A percentile compares a stretch with the other conserved stretches of the same genome.
phyloP scores from a whole-genome alignment of 2,888 invertebrate species.

The Strigamia crassipes region DNA sequence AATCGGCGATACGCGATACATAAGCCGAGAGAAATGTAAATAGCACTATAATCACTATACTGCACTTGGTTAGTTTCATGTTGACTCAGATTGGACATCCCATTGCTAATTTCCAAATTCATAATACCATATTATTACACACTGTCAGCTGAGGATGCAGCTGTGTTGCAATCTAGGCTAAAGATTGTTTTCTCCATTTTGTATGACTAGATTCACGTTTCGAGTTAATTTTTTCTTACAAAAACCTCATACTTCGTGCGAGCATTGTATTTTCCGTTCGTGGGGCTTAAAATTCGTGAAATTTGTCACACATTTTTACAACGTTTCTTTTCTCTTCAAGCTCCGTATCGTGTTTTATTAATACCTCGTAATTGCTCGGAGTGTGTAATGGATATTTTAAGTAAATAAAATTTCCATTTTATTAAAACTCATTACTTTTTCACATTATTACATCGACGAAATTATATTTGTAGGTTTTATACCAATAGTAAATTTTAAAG shows the following conservation, averaged over 20 bases:
- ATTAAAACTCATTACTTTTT: too few species aligned
- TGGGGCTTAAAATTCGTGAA: not conserved
- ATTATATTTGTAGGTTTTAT: too few species aligned
- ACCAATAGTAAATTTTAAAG: too few species aligned
- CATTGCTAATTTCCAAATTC: not conserved
- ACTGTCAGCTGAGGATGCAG: not conserved
- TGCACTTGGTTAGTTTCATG: slow-evolving; percentile 70
- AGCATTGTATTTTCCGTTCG: not conserved
- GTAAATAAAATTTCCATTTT: too few species aligned
- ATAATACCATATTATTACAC: not conserved
- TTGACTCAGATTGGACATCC: not conserved
- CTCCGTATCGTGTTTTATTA: not conserved
- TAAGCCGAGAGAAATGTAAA: slow-evolving; percentile 71
- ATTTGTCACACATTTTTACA: not conserved
- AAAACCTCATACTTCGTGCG: too few species aligned
- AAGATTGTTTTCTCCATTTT: not conserved
- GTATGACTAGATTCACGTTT: not conserved
- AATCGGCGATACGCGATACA: slow-evolving; percentile 71
- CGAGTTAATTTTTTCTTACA: too few species aligned
- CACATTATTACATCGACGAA: too few species aligned
- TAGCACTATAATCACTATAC: slow-evolving; percentile 67
- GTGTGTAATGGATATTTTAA: not conserved
- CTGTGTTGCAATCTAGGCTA: not conserved
- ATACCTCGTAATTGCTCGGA: not conserved
- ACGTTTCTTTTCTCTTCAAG: not conserved